Evolutionary conservation across 2,888 invertebrate species (phyloP).

Genomic region (Atethmia centrago): DNA sequence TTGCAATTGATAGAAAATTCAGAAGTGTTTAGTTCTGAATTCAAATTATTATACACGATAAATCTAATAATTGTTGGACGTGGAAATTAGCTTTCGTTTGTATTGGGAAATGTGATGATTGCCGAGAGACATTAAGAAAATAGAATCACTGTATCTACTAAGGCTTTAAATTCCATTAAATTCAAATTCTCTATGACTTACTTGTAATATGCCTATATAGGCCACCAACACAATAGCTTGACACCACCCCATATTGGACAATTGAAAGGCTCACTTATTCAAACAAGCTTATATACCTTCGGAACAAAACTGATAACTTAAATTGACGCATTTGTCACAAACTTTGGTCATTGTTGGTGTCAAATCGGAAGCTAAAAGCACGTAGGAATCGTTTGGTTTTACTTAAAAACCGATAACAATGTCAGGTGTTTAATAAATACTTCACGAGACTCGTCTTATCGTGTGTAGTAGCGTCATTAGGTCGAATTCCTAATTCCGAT

Average conservation of each 20-base stretch:
- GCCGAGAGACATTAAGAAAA: no score
- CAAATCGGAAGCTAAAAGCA: conserved; percentile 66
- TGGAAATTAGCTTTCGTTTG: no score
- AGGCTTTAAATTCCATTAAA: not conserved
- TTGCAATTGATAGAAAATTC: no score
- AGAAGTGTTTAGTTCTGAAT: no score
- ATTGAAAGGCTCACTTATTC: conserved; percentile 52
- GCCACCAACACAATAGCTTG: conserved; percentile 68
- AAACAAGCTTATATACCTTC: conserved; percentile 75
- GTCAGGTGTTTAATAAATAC: conserved; percentile 64
- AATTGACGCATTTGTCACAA: conserved; percentile 72
- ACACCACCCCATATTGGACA: conserved; percentile 74
- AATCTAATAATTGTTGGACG: no score
- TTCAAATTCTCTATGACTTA: conserved; percentile 61
- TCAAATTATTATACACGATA: no score
- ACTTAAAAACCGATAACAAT: conserved; percentile 56
- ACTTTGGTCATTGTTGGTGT: conserved; percentile 60
- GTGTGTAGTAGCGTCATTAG: conserved; percentile 17
- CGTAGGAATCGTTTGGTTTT: conserved; percentile 69
- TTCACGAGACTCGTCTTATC: conserved; percentile 41
- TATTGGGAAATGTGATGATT: no score
- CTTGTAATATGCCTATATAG: conserved; percentile 77
- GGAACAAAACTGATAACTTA: conserved; percentile 69
- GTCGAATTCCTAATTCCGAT: conserved; percentile 20
- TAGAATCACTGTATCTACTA: no score